A percentile compares a stretch with the other conserved stretches of the same genome.
Evolutionary conservation across 2,113 vertebrate genomes (phyloP).

Genomic region (Bothrops jararaca): DNA sequence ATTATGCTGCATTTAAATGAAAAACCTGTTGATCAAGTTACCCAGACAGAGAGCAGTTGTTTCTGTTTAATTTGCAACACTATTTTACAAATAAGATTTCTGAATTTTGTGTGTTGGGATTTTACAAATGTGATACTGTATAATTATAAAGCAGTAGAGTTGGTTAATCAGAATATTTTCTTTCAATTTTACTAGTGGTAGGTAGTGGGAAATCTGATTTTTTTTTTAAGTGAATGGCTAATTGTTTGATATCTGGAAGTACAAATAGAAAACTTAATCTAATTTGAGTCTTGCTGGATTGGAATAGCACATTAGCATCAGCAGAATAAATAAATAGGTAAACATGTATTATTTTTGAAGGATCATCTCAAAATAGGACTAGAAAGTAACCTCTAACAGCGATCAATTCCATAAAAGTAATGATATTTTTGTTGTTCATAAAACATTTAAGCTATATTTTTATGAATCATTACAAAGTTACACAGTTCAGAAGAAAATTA

Average conservation of each 20-base stretch:
- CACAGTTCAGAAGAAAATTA: not conserved
- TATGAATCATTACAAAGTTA: not conserved
- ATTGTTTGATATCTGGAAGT: not conserved
- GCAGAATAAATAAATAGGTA: not conserved
- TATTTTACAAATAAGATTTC: not conserved
- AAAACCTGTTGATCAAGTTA: slow-evolving; percentile 24
- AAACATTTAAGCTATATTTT: not conserved
- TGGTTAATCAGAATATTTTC: not conserved
- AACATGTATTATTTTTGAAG: not conserved
- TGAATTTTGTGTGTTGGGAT: not conserved
- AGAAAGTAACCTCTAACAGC: not conserved
- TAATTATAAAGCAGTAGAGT: not conserved
- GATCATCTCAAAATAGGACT: not conserved
- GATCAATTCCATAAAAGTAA: not conserved
- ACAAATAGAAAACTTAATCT: not conserved
- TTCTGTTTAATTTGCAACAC: not conserved
- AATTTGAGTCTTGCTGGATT: not conserved
- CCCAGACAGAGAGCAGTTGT: not conserved
- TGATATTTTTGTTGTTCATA: not conserved
- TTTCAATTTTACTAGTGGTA: not conserved
- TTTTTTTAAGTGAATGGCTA: not conserved
- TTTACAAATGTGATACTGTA: not conserved
- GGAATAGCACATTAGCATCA: not conserved
- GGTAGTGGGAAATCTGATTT: not conserved
- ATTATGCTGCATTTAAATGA: not conserved